Conservation (phyloP, 1,140 invertebrate species). For the Pseudomyrmex pallidus region DNA sequence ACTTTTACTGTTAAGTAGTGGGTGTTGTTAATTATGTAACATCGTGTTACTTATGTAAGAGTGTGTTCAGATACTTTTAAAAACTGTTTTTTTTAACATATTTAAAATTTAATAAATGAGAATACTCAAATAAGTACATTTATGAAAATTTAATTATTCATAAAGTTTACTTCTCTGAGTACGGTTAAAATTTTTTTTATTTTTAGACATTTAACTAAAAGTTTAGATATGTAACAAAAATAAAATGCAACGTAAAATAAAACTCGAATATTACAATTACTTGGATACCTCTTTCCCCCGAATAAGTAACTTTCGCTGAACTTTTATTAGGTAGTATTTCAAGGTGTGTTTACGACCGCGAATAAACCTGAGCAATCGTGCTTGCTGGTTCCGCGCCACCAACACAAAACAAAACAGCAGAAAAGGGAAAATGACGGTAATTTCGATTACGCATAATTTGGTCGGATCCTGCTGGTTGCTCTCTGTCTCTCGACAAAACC, state of each 20-base stretch:
- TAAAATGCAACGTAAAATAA: not conserved
- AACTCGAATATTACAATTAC: not conserved
- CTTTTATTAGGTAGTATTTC: slow-evolving; percentile 24
- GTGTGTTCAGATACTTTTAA: no score
- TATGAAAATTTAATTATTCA: no score
- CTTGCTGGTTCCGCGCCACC: slow-evolving; percentile 58
- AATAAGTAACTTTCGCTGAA: slow-evolving; percentile 32
- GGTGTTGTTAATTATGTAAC: no score
- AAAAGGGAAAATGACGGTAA: slow-evolving; percentile 74
- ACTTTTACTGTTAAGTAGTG: slow-evolving; percentile 12
- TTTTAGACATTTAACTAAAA: no score
- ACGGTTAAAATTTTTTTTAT: no score
- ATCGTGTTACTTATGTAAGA: no score
- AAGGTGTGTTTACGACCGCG: slow-evolving; percentile 35
- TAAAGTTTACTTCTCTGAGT: no score
- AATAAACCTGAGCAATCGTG: slow-evolving; percentile 23
- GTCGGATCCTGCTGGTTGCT: slow-evolving; percentile 64
- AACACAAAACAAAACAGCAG: slow-evolving; percentile 64
- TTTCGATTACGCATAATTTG: slow-evolving; percentile 78
- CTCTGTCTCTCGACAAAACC: slow-evolving; percentile 65
- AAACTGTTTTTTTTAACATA: no score
- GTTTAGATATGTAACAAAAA: slow-evolving; percentile 13
- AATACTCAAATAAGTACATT: no score
- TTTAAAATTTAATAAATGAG: no score
- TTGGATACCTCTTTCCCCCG: no score